These are phyloP conservation scores for Acanthosepion esculentum DNA, from an alignment of 2,888 invertebrate genomes.

Conservation along the genomic window DNA sequence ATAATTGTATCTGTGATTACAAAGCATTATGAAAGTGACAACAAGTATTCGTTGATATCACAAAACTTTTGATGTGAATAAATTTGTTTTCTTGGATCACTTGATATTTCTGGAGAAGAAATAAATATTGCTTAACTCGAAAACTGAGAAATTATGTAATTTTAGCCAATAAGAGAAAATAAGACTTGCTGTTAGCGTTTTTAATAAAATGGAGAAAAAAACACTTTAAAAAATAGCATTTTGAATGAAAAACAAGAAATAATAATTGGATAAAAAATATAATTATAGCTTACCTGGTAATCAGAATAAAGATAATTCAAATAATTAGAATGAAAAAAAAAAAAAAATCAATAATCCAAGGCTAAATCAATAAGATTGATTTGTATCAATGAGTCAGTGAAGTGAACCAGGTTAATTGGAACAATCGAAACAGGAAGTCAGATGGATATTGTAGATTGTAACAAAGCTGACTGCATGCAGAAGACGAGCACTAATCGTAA, in stretches of 20 bases:
- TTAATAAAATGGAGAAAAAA: not conserved
- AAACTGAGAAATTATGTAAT: not conserved
- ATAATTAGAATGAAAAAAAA: not conserved
- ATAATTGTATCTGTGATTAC: no score
- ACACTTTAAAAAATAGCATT: not conserved
- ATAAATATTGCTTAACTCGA: not conserved
- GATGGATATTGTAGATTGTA: not conserved
- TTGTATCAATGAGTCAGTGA: not conserved
- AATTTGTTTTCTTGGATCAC: not conserved
- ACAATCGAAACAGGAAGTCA: not conserved
- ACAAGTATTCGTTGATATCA: no score
- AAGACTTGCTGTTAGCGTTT: not conserved
- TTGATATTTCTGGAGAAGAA: not conserved
- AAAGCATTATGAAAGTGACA: no score
- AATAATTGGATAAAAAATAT: not conserved
- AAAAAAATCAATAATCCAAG: not conserved
- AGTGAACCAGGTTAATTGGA: not conserved
- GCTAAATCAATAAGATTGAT: not conserved
- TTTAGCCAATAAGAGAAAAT: not conserved
- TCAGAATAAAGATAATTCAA: not conserved
- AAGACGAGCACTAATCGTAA: not conserved
- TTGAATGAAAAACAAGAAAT: not conserved
- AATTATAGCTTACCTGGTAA: not conserved
- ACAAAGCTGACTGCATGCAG: not conserved
- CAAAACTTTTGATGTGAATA: not conserved